Percentiles rank a stretch among this genome's conserved stretches.
Conservation (phyloP, 2,113 vertebrate species). For the Microcebus jonahi region DNA sequence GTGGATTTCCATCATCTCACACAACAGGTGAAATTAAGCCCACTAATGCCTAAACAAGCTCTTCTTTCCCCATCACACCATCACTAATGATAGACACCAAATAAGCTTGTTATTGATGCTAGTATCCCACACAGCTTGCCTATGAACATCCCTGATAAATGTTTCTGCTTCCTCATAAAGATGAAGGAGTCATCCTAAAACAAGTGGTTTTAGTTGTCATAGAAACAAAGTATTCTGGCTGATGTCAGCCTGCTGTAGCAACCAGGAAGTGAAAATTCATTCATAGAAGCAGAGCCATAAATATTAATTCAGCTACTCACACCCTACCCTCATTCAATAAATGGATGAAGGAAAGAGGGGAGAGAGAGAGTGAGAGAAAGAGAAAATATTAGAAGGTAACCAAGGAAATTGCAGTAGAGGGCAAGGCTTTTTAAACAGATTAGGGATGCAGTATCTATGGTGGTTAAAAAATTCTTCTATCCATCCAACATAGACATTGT, state of each 20-base stretch:
- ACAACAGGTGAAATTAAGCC: constrained; percentile 29
- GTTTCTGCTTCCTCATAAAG: not conserved
- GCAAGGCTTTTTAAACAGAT: not conserved
- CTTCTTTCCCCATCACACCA: not conserved
- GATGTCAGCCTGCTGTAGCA: not conserved
- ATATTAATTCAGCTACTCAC: not conserved
- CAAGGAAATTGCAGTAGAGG: not conserved
- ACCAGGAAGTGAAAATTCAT: constrained; percentile 45
- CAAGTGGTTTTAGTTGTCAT: constrained; percentile 13
- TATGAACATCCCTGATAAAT: constrained; percentile 10
- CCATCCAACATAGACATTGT: not conserved
- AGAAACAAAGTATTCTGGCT: constrained; percentile 1
- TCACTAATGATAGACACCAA: not conserved
- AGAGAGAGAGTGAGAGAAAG: not conserved
- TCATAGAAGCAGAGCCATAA: not conserved
- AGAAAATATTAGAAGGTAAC: not conserved
- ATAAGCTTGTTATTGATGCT: not conserved
- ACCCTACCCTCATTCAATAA: not conserved
- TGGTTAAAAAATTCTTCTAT: not conserved
- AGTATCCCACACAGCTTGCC: not conserved
- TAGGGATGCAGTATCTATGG: not conserved
- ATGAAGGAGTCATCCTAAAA: not conserved
- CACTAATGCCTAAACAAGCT: constrained; percentile 5
- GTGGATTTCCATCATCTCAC: not conserved
- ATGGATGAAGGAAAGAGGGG: too few species aligned